Evolutionary conservation across 2,888 invertebrate genomes (phyloP).

Genomic region (Stegana nigrithorax): DNA sequence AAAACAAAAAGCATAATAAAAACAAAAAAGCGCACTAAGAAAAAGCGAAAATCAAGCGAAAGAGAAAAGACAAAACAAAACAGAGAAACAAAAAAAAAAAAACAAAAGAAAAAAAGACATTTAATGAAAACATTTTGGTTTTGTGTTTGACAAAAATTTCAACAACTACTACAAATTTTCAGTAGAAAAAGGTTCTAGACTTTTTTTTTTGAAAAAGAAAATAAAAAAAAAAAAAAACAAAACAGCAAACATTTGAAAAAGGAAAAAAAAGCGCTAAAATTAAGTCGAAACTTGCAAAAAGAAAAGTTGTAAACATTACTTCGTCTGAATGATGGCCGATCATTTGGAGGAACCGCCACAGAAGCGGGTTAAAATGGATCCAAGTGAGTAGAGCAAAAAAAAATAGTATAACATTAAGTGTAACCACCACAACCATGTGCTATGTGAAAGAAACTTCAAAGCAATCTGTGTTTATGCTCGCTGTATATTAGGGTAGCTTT

Average conservation of each 20-base stretch:
- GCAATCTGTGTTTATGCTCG: not conserved
- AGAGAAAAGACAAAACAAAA: not conserved
- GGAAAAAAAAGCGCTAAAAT: no score
- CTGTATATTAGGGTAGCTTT: not conserved
- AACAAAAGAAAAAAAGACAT: slow-evolving; percentile 1
- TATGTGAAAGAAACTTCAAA: no score
- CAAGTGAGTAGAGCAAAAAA: no score
- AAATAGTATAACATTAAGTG: no score
- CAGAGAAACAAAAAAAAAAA: not conserved
- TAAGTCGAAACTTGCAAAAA: slow-evolving; percentile 19
- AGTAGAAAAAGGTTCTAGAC: no score
- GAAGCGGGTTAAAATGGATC: slow-evolving; percentile 89
- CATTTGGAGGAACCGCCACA: slow-evolving; percentile 96
- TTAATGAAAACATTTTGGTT: slow-evolving; percentile 6
- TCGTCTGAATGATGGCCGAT: slow-evolving; percentile 83
- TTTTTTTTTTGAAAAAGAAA: slow-evolving; percentile 6
- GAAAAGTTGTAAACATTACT: not conserved
- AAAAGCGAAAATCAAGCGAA: slow-evolving; percentile 4
- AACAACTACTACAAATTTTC: not conserved
- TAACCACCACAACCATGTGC: no score
- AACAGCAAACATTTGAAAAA: slow-evolving; percentile 9
- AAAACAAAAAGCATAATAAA: slow-evolving; percentile 8
- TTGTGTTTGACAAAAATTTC: not conserved
- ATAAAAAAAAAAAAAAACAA: not conserved
- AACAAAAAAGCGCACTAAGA: not conserved